phyloP scores from a whole-genome alignment of 2,888 invertebrate species.

The Habroteleia sp. region DNA sequence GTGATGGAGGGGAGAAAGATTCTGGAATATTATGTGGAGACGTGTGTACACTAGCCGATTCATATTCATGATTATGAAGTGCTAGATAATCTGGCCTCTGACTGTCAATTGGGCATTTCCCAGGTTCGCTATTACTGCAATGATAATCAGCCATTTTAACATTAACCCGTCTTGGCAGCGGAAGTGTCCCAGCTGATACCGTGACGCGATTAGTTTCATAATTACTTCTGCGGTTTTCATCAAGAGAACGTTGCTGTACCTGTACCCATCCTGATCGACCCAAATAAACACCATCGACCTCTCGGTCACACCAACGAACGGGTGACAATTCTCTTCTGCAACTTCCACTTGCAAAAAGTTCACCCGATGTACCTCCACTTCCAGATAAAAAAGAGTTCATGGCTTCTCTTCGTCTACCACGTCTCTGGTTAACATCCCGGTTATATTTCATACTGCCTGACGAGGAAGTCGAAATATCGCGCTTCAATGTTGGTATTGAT shows the following conservation, averaged over 20 bases:
- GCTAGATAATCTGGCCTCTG: slow-evolving; percentile 77
- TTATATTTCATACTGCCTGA: slow-evolving; percentile 69
- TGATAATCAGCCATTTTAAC: slow-evolving; percentile 83
- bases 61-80: slow-evolving; percentile 76
- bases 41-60: slow-evolving; percentile 77
- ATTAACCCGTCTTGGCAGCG: slow-evolving; percentile 80
- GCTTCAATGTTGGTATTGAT: slow-evolving; percentile 73
- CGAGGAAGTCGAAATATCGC: slow-evolving; percentile 70
- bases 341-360: slow-evolving; percentile 80
- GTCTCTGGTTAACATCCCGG: slow-evolving; percentile 72
- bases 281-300: slow-evolving; percentile 84
- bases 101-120: slow-evolving; percentile 72
- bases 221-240: slow-evolving; percentile 81
- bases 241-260: slow-evolving; percentile 83
- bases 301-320: slow-evolving; percentile 84
- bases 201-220: slow-evolving; percentile 73
- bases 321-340: slow-evolving; percentile 83
- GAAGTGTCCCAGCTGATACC: slow-evolving; percentile 76
- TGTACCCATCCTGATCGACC: slow-evolving; percentile 84
- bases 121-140: slow-evolving; percentile 79
- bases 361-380: slow-evolving; percentile 81
- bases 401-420: slow-evolving; percentile 73
- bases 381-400: slow-evolving; percentile 76
- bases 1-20: slow-evolving; percentile 84
- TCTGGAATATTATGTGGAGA: slow-evolving; percentile 80